A percentile compares a stretch with the other conserved stretches of the same genome.
These are phyloP conservation scores for Syritta pipiens DNA, from an alignment of 2,888 invertebrate genomes.

Conservation along the genomic window DNA sequence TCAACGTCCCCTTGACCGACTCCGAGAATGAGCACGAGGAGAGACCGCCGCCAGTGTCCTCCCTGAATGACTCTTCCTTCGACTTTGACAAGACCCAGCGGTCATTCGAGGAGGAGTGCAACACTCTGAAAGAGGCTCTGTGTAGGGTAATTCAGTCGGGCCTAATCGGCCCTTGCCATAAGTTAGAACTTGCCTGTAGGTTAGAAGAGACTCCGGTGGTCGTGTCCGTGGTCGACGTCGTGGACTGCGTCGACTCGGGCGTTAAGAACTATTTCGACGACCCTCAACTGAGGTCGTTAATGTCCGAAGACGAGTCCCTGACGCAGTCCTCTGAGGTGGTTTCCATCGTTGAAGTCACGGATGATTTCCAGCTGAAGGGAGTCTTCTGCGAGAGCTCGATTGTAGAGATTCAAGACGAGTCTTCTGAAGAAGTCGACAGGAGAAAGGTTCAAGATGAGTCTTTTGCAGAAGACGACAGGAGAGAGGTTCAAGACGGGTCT, in stretches of 20 bases:
- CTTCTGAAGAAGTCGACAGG: too few relatives aligned
- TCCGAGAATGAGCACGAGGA: constrained; percentile 41
- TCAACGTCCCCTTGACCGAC: constrained; percentile 45
- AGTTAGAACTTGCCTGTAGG: background rate
- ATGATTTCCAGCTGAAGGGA: background rate
- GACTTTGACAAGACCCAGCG: constrained; percentile 37
- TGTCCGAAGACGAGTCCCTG: background rate
- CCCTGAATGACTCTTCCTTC: background rate
- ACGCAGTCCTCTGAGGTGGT: constrained; percentile 5
- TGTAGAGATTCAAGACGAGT: background rate
- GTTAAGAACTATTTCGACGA: background rate
- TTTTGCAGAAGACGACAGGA: too few relatives aligned
- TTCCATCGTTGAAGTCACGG: constrained; percentile 26
- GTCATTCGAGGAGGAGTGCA: constrained; percentile 38
- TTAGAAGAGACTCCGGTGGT: constrained; percentile 9
- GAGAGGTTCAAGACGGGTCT: too few relatives aligned
- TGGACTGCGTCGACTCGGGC: constrained; percentile 30
- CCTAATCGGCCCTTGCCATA: background rate
- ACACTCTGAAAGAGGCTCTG: constrained; percentile 26
- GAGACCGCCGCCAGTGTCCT: background rate
- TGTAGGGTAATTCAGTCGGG: constrained; percentile 26
- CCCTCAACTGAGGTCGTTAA: background rate
- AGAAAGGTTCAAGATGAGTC: too few relatives aligned
- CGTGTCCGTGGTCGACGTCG: constrained; percentile 40
- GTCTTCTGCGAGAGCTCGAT: background rate